A percentile compares a stretch with the other conserved stretches of the same genome.
Conservation (phyloP, 30 jellyfish, hydroid and myxozoan species). For the Catostylus mosaicus region DNA sequence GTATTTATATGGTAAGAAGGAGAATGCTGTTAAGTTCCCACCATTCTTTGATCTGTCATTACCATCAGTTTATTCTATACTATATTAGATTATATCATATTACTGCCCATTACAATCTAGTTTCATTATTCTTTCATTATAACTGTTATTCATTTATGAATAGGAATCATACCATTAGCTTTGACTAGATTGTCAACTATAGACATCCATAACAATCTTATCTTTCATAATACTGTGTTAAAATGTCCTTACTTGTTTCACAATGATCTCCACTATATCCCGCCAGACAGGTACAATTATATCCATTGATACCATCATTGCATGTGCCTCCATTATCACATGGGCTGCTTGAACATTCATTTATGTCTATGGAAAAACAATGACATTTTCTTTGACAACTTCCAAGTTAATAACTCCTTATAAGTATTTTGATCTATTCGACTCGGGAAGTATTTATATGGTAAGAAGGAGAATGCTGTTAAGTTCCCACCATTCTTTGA, state of each 20-base stretch:
- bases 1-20: too few relatives aligned
- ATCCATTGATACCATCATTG: not conserved
- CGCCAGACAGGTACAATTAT: not conserved
- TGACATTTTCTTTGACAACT: not conserved
- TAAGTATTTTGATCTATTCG: not conserved
- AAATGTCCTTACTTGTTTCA: not conserved
- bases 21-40: too few relatives aligned
- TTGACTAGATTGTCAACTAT: too few relatives aligned
- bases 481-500: not conserved
- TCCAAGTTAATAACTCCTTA: not conserved
- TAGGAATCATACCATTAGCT: not conserved
- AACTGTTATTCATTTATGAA: not conserved
- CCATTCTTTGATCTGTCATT: too few relatives aligned
- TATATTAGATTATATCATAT: too few relatives aligned
- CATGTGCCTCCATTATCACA: slow-evolving; percentile 25
- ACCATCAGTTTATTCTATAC: too few relatives aligned
- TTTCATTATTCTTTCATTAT: not conserved
- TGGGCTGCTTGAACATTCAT: slow-evolving; percentile 16
- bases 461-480: not conserved
- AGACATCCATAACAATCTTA: too few relatives aligned
- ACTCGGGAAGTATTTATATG: not conserved
- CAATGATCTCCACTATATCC: not conserved
- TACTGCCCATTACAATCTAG: too few relatives aligned
- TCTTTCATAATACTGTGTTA: not conserved
- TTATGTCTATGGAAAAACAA: not conserved